Evolutionary conservation across 1,140 invertebrate species (phyloP).

Genomic region (Hyposmocoma kahamanoa): DNA sequence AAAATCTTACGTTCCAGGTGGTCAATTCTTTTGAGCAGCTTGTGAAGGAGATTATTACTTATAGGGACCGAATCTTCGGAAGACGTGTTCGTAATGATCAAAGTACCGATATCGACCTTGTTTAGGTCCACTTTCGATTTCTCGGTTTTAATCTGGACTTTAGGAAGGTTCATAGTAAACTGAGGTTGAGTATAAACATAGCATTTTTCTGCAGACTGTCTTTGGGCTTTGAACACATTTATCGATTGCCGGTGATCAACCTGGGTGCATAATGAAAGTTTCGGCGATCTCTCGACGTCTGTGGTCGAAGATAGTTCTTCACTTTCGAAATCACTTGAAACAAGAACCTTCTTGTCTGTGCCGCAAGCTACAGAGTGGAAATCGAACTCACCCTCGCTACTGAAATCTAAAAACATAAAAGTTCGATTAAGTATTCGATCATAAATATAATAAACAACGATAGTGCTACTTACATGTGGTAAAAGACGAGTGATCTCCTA

Average conservation of each 20-base stretch:
- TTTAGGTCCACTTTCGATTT: conserved; percentile 23
- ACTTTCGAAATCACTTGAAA: conserved; percentile 21
- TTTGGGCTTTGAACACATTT: conserved; percentile 21
- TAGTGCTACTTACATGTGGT: conserved; percentile 35
- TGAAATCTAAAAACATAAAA: conserved; percentile 26
- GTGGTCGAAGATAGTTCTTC: conserved; percentile 22
- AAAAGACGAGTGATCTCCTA: conserved; percentile 54
- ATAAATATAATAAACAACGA: neutral
- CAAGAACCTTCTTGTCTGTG: conserved; percentile 15
- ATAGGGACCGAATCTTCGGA: conserved; percentile 27
- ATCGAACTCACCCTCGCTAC: conserved; percentile 28
- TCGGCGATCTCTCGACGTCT: conserved; percentile 26
- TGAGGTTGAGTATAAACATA: conserved; percentile 37
- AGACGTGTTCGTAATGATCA: conserved; percentile 34
- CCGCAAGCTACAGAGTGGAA: no score
- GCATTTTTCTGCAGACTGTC: conserved; percentile 38
- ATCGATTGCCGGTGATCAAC: conserved; percentile 7
- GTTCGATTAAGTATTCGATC: neutral
- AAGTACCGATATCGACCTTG: conserved; percentile 42
- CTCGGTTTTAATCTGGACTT: conserved; percentile 28
- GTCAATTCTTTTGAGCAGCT: conserved; percentile 50
- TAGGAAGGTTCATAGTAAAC: conserved; percentile 43
- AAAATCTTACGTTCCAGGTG: conserved; percentile 51
- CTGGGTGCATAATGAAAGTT: conserved; percentile 31
- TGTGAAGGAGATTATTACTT: conserved; percentile 26